Base-by-base conservation (phyloP, 1,140 invertebrate genomes). In the Drosophila mayri region DNA sequence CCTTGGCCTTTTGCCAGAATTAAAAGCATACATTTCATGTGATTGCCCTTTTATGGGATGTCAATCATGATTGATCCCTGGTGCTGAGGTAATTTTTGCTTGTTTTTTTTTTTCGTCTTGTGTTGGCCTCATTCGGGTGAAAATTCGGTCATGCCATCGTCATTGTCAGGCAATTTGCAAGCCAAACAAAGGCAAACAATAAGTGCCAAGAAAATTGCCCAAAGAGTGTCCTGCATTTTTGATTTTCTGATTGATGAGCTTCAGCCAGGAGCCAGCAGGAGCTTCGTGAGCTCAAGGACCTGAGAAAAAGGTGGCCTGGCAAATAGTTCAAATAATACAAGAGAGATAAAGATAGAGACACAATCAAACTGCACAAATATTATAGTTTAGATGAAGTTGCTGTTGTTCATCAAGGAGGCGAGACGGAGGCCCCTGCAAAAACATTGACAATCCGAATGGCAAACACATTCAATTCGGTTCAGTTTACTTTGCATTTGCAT, bases 291-390 rank as follows among this genome's bases (percentile, higher is more conserved):
- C 32, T 12, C 18, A 47, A 61, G 46, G 46, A 47, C 46, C 50
- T 22, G 22, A 2, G 11, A 16, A 28, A 64, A 40, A 35, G 41
- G 32, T 43, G 38, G 11, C 2, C 49, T 5, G 49, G 30, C 12
- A 57, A 20, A 43, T 57, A 47, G 65, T 49, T 59, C 66, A 67
- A 66, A 71, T 67, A 55, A 38, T 46, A 25, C n/a, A 6, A 22
- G 12, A 9, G 20, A 16, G 20, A 22, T 7, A 25, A 20, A 25
- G 44, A 46, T 4, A 18, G 40, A 8, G n/a, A 43, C 37, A 59
- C 68, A 72, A 72, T 72, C 65, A 72, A 71, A 71, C 41, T 71
- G 66, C 68, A 72, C 65, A 72, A 59, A 71, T 71, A 59, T 71
- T 58, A 49, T 37, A 71, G 28, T 25, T 30, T n/a, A 41, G 32